Evolutionary conservation across 2,888 invertebrate genomes (phyloP), one percentile per base, ranked within the genome.

Genomic region (Ischnus inquisitorius): DNA sequence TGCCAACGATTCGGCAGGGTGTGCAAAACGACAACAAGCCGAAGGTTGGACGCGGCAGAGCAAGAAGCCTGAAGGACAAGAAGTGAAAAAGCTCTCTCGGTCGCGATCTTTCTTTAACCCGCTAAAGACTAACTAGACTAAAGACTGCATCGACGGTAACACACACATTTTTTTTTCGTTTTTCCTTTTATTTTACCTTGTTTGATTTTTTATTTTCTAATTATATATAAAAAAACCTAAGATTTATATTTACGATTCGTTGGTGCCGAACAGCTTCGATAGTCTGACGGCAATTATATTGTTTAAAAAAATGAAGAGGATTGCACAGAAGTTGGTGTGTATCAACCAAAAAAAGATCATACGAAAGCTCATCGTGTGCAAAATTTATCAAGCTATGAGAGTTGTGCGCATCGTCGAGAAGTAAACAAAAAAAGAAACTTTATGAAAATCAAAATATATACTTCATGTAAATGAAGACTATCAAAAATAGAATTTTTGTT

Each of bases 201-300:
- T 51, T 19, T 12, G 8, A 22, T 54, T 22, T 3, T 54, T 54
- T 54, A 19, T 10, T 19, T 54, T 54, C 54, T 54, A n/a, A 10
- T 54, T 19, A 1, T 54, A 19, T 6, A 54, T 19, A 16, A 19
- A 8, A 51, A 16, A 54, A 19, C 3, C 43, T 22, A 54, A 19
- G 54, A 54, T 54, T 19, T 16, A 54, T 16, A 22, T 54, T 54
- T 54, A 54, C 54, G 54, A 54, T 54, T 19, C 54, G 54, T 54
- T 54, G 22, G 22, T 54, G 54, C 54, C 54, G 22, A 54, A 3
- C 34, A 54, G 22, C 54, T 54, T 54, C 19, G 54, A 54, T 19
- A 54, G 54, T 22, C 22, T 19, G 54, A 8, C 10, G 8, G 10
- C 54, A 22, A 10, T 54, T 51, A 6, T n/a, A 22, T 54, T 10